Evolutionary conservation across 2,113 vertebrate species (phyloP), one percentile per base, ranked within the genome.

Genomic region (Thymallus thymallus): DNA sequence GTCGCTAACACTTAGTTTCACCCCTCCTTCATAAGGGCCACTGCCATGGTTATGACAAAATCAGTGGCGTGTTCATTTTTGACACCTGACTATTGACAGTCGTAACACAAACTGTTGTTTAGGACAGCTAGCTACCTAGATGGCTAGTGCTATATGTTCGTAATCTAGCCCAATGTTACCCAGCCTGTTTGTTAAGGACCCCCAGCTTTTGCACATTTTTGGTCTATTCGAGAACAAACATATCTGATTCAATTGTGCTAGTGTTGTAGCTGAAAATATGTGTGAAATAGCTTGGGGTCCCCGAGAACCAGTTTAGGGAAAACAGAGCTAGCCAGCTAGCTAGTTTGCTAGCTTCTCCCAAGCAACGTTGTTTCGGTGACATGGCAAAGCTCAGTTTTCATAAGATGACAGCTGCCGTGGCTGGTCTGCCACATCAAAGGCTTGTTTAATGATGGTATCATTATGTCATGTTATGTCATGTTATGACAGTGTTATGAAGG

Each of bases 401-500:
- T 55, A 55, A 55, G 51, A 55, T 6, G 14, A 55, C 18, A 20
- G 51, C 51, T 55, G 9, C 10, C 9, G 2, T 41, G 9, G 35
- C 35, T 41, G 9, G 35, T 41, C 35, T 41, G 35, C 35, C 35
- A 41, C 9, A 9, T 41, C 35, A 41, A 41, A 41, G 35, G 35
- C 9, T 41, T 41, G 35, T 41, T 41, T 41, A 41, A 41, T 41
- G 35, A 41, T 2, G 35, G 35, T 12, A 41, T 41, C 35, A 51
- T 51, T 51, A 18, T 18, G 48, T 18, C 14, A 51, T 18, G 24
- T 68, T 18, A 14, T 68, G 66, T 23, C n/a, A 46, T 46, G 66
- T 22, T 24, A 23, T 68, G 35, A 68, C 66, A 68, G 20, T 68
- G 66, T 48, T 68, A 23, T 68, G 20, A n/a, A 46, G 32, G 66